Evolutionary conservation across 2,888 invertebrate species (phyloP), one percentile per base, ranked within the genome.

Genomic region (Prosopocoilus inquinatus): DNA sequence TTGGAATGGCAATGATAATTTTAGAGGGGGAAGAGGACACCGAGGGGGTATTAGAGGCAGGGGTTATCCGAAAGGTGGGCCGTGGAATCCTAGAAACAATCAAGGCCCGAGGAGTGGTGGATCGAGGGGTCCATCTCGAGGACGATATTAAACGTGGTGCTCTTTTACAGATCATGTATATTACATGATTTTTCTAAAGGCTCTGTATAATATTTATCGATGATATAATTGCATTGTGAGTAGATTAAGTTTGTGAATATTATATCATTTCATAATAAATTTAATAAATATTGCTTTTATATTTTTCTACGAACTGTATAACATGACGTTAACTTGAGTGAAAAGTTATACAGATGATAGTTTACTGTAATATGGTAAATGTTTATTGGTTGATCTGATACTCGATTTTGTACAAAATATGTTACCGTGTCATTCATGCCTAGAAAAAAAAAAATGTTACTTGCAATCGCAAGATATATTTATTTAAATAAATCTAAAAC

Each of bases 1-100:
- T 35, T 65, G 67, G 64, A 60, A 59, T 8, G 56, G 58, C 36
- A 51, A 52, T 0, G 57, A 60, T 38, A 59, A 59, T 15, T 67
- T 61, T 47, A 55, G 65, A 51, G n/a, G n/a, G 20, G 57, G 57
- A 20, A 57, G 58, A 53, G 50, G 50, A 13, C 16, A 38, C n/a
- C 9, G 43, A 13, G 16, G 55, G 12, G 58, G 58, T 34, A 45
- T 48, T 33, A 49, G 53, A 36, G 52, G 57, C 13, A 52, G 60
- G 32, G 55, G 58, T 46, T 53, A 51, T 32, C 50, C 11, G 9
- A 9, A 11, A 46, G 16, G 16, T 1, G 41, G 41, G 9, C 16
- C 41, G 7, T 57, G 57, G 57, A 52, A 52, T 38, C 39, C 54
- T 15, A 46, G 59, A 38, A 38, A 55, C n/a, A 54, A 53, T 43